Percentiles rank a stretch among this genome's conserved stretches.
These are phyloP conservation scores for Osmoderma eremita DNA, from an alignment of 2,888 invertebrate species.

Conservation along the genomic window DNA sequence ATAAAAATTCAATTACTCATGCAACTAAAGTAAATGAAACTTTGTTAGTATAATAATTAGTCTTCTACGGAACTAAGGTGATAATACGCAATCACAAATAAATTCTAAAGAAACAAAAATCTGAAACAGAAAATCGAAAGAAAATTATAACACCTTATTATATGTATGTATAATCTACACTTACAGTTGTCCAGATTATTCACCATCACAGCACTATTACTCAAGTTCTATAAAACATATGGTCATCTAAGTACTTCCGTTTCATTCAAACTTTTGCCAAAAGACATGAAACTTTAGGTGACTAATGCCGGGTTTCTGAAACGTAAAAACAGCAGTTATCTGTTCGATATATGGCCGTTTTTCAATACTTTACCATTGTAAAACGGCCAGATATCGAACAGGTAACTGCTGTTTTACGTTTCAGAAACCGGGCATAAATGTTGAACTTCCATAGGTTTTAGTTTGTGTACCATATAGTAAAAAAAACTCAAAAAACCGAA, in stretches of 20 bases:
- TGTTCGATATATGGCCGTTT: too few relatives aligned
- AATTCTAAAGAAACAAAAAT: conserved; percentile 5
- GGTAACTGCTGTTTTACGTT: too few relatives aligned
- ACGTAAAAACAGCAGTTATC: too few relatives aligned
- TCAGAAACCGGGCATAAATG: too few relatives aligned
- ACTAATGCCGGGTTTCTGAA: too few relatives aligned
- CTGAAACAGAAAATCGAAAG: conserved; percentile 17
- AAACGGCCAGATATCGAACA: too few relatives aligned
- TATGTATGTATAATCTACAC: conserved; percentile 4
- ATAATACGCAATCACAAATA: conserved; percentile 25
- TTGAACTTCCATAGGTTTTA: too few relatives aligned
- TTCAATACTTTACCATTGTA: too few relatives aligned
- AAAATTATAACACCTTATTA: conserved; percentile 5
- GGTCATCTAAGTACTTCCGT: too few relatives aligned
- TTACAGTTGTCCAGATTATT: conserved; percentile 6
- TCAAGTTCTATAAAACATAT: too few relatives aligned
- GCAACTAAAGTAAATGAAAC: conserved; percentile 28
- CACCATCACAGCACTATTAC: not conserved
- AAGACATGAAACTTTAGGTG: too few relatives aligned
- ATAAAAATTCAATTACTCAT: conserved; percentile 22
- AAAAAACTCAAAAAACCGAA: conserved; percentile 31
- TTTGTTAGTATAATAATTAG: conserved; percentile 27
- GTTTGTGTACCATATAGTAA: not conserved
- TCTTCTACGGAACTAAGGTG: conserved; percentile 24
- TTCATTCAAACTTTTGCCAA: too few relatives aligned